phyloP scores from a whole-genome alignment of 2,113 vertebrate genomes.

The Promerops cafer region DNA sequence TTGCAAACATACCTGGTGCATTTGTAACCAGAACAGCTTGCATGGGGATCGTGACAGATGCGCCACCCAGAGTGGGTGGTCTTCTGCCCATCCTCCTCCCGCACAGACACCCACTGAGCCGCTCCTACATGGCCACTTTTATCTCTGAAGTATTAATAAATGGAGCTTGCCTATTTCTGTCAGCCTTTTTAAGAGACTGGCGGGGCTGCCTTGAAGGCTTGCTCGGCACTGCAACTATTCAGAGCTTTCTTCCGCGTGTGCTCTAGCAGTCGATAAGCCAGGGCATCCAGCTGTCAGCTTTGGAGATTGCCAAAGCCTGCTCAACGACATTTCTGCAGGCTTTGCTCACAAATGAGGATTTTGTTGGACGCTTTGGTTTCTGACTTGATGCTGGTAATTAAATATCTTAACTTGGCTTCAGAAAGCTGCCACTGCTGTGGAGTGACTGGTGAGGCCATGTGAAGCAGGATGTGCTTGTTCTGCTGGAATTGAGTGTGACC shows the following conservation, averaged over 20 bases:
- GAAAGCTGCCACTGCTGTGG: not conserved
- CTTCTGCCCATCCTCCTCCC: not conserved
- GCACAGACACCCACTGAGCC: not conserved
- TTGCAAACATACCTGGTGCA: fast-evolving
- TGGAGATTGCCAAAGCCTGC: slow-evolving; percentile 36
- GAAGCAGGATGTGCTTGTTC: slow-evolving; percentile 17
- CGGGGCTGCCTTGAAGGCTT: not conserved
- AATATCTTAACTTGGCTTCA: slow-evolving; percentile 26
- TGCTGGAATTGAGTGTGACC: not conserved
- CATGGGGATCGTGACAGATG: not conserved
- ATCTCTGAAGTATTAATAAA: slow-evolving; percentile 47
- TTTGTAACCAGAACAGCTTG: not conserved
- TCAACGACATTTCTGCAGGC: slow-evolving; percentile 9
- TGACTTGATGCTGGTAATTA: slow-evolving; percentile 47
- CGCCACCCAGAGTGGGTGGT: not conserved
- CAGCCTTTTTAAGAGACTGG: not conserved
- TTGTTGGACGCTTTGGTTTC: slow-evolving; percentile 11
- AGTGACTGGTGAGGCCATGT: not conserved
- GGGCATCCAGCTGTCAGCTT: slow-evolving; percentile 53
- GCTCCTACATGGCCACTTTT: not conserved
- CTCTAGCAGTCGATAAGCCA: slow-evolving; percentile 40
- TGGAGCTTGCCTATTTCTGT: slow-evolving; percentile 12
- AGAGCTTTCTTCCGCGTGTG: not conserved
- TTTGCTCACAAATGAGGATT: slow-evolving; percentile 17
- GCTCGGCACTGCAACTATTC: slow-evolving; percentile 7